These are phyloP conservation scores for Sarcophaga peregrina DNA, from an alignment of 1,140 invertebrate genomes.

Conservation along the genomic window DNA sequence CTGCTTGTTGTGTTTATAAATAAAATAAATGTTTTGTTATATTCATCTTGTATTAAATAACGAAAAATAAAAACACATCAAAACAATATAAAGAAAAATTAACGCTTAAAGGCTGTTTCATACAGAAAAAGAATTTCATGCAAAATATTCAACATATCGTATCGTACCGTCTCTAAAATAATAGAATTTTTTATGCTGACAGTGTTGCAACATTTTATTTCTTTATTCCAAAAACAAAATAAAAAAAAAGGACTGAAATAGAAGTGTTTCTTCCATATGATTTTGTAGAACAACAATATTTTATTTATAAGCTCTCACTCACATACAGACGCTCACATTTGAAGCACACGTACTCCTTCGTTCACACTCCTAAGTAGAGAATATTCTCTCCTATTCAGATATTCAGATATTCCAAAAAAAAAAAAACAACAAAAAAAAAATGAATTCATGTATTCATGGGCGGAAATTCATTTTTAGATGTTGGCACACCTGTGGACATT, in stretches of 20 bases:
- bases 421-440: neutral
- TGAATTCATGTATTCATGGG: slow-evolving; percentile 1
- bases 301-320: neutral
- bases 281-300: neutral
- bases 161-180: neutral
- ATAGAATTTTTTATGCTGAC: slow-evolving; percentile 6
- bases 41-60: neutral
- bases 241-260: neutral
- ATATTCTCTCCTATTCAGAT: neutral
- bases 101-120: slow-evolving; percentile 7
- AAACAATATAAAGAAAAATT: neutral
- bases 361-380: no score
- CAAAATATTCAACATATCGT: no score
- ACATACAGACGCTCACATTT: neutral
- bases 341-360: no score
- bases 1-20: no score
- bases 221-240: neutral
- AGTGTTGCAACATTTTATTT: neutral
- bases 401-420: neutral
- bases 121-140: neutral
- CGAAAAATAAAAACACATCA: neutral
- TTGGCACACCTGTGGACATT: no score
- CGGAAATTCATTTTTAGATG: neutral
- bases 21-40: no score
- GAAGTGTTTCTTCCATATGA: neutral